Conservation (phyloP, 1,140 invertebrate species). For the Chrysoperla carnea region DNA sequence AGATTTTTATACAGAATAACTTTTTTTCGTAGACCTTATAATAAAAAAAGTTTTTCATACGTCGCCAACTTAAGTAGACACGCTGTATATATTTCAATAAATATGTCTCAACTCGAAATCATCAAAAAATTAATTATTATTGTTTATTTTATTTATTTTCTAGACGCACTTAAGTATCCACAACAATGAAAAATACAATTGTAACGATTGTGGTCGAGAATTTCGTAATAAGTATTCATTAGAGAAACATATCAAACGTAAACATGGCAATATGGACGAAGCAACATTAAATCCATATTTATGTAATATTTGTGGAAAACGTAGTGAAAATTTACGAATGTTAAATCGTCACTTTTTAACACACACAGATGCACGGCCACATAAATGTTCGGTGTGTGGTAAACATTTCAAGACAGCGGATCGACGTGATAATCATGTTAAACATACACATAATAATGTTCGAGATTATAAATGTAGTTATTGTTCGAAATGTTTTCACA, state of each 20-base stretch:
- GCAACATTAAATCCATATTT: slow-evolving; percentile 9
- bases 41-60: too few relatives aligned
- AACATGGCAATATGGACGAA: too few relatives aligned
- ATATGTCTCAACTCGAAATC: too few relatives aligned
- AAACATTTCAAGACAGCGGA: not conserved
- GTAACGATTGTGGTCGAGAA: not conserved
- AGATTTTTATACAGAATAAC: too few relatives aligned
- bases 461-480: slow-evolving; percentile 27
- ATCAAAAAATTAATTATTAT: too few relatives aligned
- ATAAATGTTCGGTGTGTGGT: slow-evolving; percentile 21
- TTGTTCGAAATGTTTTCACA: slow-evolving; percentile 43
- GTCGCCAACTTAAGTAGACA: too few relatives aligned
- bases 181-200: too few relatives aligned
- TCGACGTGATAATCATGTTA: slow-evolving; percentile 1
- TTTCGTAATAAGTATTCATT: slow-evolving; percentile 16
- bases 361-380: slow-evolving; percentile 38
- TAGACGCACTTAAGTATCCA: too few relatives aligned
- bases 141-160: too few relatives aligned
- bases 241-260: slow-evolving; percentile 7
- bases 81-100: too few relatives aligned
- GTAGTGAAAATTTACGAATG: slow-evolving; percentile 13
- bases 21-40: too few relatives aligned
- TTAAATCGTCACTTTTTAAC: slow-evolving; percentile 30
- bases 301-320: slow-evolving; percentile 15
- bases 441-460: slow-evolving; percentile 2